Evolutionary conservation across 2,888 invertebrate species (phyloP), one percentile per base, ranked within the genome.

Genomic region (Zhuqinia jingwanae): DNA sequence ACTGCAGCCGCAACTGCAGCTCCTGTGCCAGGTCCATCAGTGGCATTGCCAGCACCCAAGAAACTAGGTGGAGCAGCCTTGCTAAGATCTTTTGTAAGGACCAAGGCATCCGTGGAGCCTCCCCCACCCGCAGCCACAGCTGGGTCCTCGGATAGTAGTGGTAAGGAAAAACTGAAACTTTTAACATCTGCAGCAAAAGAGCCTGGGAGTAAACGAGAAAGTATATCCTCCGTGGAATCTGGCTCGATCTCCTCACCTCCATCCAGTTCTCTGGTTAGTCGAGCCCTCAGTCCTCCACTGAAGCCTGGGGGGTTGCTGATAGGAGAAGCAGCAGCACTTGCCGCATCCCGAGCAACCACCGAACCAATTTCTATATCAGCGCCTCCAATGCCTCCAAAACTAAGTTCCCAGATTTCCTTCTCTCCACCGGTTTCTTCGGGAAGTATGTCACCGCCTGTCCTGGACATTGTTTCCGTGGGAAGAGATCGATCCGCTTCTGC

Each of bases 191-290:
- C 76, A 2, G 15, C 47, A 60, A 77, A 82, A 25, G 65, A 88
- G 27, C 36, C 36, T 6, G 78, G 77, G 60, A 68, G 60, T 36
- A 78, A 89, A 79, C 84, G 88, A 45, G 87, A 81, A n/a, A 89
- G 89, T 68, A 56, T 88, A 10, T 88, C 89, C 25, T 89, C 89
- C 11, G 63, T 70, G 56, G 88, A 87, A 0, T 89, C 88, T 11
- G 88, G 79, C 17, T 84, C 88, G 22, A 50, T 85, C 22, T 87
- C 87, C n/a, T 89, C 89, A 1, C 88, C 89, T 53, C 88, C 87
- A 15, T 58, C 85, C 3, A 22, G 70, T 20, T 79, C 88, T 2
- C 30, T 86, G 20, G 63, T 73, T 13, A 82, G 56, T 2, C 84
- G 85, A 8, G 22, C 85, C 2, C 83, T 88, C 1, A 87, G 87